A percentile compares a stretch with the other conserved stretches of the same genome.
phyloP scores from a whole-genome alignment of 1,140 invertebrate genomes.

The Solenopsis invicta region DNA sequence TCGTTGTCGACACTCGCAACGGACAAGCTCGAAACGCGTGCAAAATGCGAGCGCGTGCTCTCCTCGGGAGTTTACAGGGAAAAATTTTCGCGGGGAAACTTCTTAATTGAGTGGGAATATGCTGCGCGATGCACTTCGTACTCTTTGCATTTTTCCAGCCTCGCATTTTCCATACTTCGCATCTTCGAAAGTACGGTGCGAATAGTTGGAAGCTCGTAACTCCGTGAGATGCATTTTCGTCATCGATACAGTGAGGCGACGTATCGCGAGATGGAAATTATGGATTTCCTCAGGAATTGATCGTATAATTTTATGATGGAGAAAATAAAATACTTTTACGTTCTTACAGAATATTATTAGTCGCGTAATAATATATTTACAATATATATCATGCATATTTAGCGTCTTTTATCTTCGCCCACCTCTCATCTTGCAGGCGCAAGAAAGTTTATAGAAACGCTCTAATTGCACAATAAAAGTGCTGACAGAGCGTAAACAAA shows the following conservation, averaged over 20 bases:
- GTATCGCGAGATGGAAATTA: constrained; percentile 37
- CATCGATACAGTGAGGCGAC: constrained; percentile 20
- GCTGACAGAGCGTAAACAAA: constrained; percentile 53
- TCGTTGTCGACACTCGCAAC: constrained; percentile 19
- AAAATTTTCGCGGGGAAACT: constrained; percentile 55
- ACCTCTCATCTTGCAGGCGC: not conserved
- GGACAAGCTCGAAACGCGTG: constrained; percentile 25
- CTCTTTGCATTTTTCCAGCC: constrained; percentile 27
- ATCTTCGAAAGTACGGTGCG: constrained; percentile 12
- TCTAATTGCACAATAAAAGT: constrained; percentile 54
- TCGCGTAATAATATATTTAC: not conserved
- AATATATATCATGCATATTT: not conserved
- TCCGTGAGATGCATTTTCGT: constrained; percentile 28
- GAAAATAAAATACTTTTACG: not conserved
- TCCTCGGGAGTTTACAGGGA: constrained; percentile 34
- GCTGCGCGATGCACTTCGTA: constrained; percentile 34
- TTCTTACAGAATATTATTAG: not conserved
- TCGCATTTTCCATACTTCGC: constrained; percentile 22
- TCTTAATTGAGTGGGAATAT: constrained; percentile 60
- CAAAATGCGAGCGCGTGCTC: constrained; percentile 8
- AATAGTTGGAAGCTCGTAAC: constrained; percentile 31
- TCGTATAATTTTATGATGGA: constrained; percentile 24
- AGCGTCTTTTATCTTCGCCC: not conserved
- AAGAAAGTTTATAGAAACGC: constrained; percentile 24
- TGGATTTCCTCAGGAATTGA: not conserved